Conservation (phyloP, 1,140 invertebrate genomes). For the Rhopalosiphum padi region DNA sequence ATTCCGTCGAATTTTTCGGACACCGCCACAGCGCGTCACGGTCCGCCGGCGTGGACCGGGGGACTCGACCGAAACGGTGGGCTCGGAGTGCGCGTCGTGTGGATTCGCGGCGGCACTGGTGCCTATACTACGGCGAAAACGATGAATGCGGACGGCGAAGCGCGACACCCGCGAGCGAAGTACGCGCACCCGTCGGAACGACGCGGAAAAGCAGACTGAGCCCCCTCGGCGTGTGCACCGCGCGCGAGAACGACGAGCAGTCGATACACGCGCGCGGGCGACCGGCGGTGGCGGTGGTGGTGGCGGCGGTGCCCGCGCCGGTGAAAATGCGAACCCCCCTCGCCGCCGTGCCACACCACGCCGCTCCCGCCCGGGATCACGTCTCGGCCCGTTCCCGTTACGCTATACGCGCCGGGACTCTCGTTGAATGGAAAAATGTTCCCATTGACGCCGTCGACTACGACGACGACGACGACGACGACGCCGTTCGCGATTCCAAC, state of each 20-base stretch:
- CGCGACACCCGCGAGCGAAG: slow-evolving; percentile 37
- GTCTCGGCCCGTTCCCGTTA: slow-evolving; percentile 38
- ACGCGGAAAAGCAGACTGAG: slow-evolving; percentile 45
- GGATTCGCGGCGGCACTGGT: neutral
- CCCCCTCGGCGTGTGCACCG: neutral
- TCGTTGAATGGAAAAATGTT: slow-evolving; percentile 54
- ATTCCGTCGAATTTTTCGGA: slow-evolving; percentile 4
- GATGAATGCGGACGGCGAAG: neutral
- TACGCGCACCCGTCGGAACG: slow-evolving; percentile 31
- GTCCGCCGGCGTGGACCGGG: slow-evolving; percentile 2
- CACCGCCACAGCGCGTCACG: slow-evolving; percentile 30
- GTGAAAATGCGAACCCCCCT: slow-evolving; percentile 36
- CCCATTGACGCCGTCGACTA: slow-evolving; percentile 41
- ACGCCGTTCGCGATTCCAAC: neutral
- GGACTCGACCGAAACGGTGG: slow-evolving; percentile 36
- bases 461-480: neutral
- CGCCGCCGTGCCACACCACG: neutral
- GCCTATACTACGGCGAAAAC: neutral
- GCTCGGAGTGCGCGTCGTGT: neutral
- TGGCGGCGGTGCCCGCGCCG: neutral
- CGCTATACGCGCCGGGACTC: slow-evolving; percentile 15
- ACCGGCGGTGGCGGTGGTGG: neutral
- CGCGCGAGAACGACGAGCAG: neutral
- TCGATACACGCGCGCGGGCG: slow-evolving; percentile 22
- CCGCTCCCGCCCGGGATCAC: neutral